Evolutionary conservation across 2,797 vertebrate genomes (phyloP).

Genomic region (Phalanger gymnotis): DNA sequence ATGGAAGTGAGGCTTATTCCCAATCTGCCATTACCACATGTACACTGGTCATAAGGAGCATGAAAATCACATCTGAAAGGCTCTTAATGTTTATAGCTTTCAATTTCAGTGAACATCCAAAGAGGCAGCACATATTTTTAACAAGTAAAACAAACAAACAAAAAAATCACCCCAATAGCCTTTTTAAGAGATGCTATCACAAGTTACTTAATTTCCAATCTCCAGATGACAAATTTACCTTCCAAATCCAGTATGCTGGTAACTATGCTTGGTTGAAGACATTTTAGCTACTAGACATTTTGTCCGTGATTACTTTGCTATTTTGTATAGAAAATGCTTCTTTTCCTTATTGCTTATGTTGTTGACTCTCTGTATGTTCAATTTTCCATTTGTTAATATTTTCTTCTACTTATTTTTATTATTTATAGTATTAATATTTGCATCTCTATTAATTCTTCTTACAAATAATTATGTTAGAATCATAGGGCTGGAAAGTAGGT

Average conservation of each 20-base stretch:
- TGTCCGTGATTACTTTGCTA: not conserved
- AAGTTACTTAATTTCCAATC: not conserved
- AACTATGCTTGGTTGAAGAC: not conserved
- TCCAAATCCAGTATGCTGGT: not conserved
- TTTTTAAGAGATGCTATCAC: not conserved
- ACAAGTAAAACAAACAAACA: not conserved
- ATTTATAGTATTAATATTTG: not conserved
- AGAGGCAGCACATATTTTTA: not conserved
- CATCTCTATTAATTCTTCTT: not conserved
- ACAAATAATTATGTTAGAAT: not conserved
- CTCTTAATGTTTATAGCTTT: constrained; percentile 7
- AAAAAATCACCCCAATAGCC: no score
- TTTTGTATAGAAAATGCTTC: not conserved
- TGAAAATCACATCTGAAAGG: not conserved
- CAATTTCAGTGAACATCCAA: constrained; percentile 19
- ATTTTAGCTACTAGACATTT: not conserved
- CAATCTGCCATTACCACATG: constrained; percentile 16
- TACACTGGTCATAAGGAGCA: constrained; percentile 14
- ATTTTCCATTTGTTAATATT: not conserved
- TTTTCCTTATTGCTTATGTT: not conserved
- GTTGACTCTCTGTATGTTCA: not conserved
- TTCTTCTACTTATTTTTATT: not conserved
- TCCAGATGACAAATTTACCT: not conserved
- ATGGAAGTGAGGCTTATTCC: constrained; percentile 13
- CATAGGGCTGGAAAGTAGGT: not conserved